Evolutionary conservation across 2,113 vertebrate genomes (phyloP).

Genomic region (Antechinus flavipes): DNA sequence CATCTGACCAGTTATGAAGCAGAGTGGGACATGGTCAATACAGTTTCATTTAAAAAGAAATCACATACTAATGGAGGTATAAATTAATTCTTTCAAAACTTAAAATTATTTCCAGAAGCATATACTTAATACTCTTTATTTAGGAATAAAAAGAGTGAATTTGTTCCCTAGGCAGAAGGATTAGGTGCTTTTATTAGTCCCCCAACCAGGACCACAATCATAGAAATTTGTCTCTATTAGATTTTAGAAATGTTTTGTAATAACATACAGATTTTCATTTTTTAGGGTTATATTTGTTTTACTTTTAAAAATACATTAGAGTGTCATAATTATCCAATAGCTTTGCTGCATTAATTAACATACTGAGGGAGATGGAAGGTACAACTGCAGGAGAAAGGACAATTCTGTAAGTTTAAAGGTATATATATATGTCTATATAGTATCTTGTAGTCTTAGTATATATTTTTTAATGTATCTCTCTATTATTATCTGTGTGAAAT

Average conservation of each 20-base stretch:
- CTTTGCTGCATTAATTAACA: neutral
- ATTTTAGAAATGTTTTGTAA: neutral
- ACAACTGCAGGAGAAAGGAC: neutral
- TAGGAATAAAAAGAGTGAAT: neutral
- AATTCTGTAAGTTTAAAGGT: neutral
- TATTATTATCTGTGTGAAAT: neutral
- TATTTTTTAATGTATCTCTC: neutral
- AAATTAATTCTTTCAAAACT: constrained; percentile 47
- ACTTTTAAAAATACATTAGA: neutral
- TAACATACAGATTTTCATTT: neutral
- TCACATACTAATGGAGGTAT: constrained; percentile 90
- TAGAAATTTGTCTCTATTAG: neutral
- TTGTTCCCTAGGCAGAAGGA: neutral
- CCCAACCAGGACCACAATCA: neutral
- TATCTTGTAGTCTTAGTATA: neutral
- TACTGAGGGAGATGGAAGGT: neutral
- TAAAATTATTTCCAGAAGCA: neutral
- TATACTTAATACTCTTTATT: neutral
- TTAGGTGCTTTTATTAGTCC: neutral
- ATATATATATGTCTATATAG: neutral
- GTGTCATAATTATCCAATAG: neutral
- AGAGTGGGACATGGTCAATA: constrained; percentile 98
- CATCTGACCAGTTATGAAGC: constrained; percentile 93
- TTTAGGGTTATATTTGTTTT: neutral
- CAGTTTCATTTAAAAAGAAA: constrained; percentile 94